These are phyloP conservation scores for Apamea monoglypha DNA, from an alignment of 2,888 invertebrate species.

Conservation along the genomic window DNA sequence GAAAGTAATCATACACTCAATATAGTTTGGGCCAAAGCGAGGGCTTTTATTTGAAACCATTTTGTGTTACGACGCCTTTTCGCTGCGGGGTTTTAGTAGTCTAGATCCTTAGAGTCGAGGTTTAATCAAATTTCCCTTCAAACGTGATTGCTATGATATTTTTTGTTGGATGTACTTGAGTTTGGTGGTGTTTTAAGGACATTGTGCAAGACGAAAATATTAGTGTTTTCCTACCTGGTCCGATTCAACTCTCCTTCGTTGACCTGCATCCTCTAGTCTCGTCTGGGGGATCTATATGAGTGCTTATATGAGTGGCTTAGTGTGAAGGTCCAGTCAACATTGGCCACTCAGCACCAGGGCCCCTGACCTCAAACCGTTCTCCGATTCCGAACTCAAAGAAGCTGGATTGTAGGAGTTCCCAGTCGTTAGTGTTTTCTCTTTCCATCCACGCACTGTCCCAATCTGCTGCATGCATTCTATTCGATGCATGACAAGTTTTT, in stretches of 20 bases:
- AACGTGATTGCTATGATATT: slow-evolving; percentile 53
- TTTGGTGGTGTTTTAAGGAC: too few species aligned
- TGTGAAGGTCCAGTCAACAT: slow-evolving; percentile 97
- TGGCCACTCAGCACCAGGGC: slow-evolving; percentile 82
- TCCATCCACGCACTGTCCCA: background rate
- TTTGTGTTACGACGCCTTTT: slow-evolving; percentile 47
- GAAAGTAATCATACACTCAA: slow-evolving; percentile 48
- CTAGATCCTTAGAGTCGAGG: slow-evolving; percentile 34
- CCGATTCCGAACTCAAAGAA: slow-evolving; percentile 97
- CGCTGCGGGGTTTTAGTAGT: slow-evolving; percentile 38
- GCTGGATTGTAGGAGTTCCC: slow-evolving; percentile 99
- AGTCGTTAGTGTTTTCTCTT: slow-evolving; percentile 84
- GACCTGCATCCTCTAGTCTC: too few species aligned
- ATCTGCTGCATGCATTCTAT: background rate
- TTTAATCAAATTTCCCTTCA: slow-evolving; percentile 61
- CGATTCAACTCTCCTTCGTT: background rate
- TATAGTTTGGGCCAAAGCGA: slow-evolving; percentile 46
- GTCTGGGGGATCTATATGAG: too few species aligned
- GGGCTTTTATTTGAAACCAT: slow-evolving; percentile 50
- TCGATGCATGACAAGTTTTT: background rate
- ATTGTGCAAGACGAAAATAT: background rate
- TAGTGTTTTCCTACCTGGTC: background rate
- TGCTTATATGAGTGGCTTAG: slow-evolving; percentile 92
- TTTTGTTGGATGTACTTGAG: slow-evolving; percentile 5
- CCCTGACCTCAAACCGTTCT: slow-evolving; percentile 92